Evolutionary conservation across 2,797 vertebrate species (phyloP).

Genomic region (Sardinella longiceps): DNA sequence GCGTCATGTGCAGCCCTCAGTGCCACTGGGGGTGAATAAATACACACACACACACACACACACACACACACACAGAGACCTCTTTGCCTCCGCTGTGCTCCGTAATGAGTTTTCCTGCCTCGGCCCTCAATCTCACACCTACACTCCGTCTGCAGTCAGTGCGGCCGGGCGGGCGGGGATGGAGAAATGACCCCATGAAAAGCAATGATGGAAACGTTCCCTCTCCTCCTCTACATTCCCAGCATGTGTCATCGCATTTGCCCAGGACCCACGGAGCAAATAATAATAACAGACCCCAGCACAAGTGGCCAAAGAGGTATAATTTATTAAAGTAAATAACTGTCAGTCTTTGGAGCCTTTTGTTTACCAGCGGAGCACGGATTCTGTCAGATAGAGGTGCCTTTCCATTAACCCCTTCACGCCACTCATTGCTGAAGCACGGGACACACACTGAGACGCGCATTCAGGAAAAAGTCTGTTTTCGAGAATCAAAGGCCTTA

Average conservation of each 20-base stretch:
- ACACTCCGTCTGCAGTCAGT: neutral
- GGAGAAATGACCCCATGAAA: slow-evolving; percentile 37
- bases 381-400: slow-evolving; percentile 22
- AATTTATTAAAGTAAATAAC: slow-evolving; percentile 23
- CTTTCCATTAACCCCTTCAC: slow-evolving; percentile 25
- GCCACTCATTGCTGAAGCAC: neutral
- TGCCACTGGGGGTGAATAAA: neutral
- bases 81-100: neutral
- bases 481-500: neutral
- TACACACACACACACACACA: slow-evolving; percentile 15
- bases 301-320: neutral
- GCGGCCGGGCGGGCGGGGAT: slow-evolving; percentile 22
- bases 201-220: slow-evolving; percentile 26
- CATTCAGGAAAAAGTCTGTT: neutral
- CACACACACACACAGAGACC: slow-evolving; percentile 10
- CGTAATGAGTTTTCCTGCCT: slow-evolving; percentile 42
- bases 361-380: neutral
- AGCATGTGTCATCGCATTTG: slow-evolving; percentile 18
- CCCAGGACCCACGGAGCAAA: slow-evolving; percentile 14
- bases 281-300: slow-evolving; percentile 26
- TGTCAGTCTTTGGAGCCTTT: slow-evolving; percentile 24
- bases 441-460: neutral
- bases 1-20: neutral
- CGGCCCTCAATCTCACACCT: slow-evolving; percentile 27
- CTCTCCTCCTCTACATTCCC: neutral